These are phyloP conservation scores for Drosophila parthenogenetica DNA, from an alignment of 2,888 invertebrate species.

Conservation along the genomic window DNA sequence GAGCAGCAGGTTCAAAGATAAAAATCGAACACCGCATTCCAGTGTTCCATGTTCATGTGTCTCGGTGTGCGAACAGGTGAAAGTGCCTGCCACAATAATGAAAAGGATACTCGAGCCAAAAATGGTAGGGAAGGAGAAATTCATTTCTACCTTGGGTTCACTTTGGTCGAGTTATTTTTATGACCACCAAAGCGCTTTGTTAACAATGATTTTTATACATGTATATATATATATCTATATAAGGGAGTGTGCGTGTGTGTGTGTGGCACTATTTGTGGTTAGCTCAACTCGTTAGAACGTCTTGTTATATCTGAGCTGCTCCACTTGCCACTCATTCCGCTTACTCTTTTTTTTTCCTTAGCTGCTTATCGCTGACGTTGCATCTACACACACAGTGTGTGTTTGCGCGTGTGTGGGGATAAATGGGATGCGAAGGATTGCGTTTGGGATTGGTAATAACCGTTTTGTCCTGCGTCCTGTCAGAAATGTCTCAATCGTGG, in stretches of 20 bases:
- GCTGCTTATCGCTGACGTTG: constrained; percentile 70
- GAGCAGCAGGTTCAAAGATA: constrained; percentile 81
- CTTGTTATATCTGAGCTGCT: constrained; percentile 61
- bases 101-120: constrained; percentile 46
- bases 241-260: constrained; percentile 3
- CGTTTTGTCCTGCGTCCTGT: constrained; percentile 68
- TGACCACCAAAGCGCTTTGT: constrained; percentile 76
- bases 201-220: constrained; percentile 78
- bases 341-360: constrained; percentile 7
- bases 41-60: constrained; percentile 24
- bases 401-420: constrained; percentile 14
- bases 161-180: constrained; percentile 65
- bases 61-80: constrained; percentile 67
- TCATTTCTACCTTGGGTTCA: constrained; percentile 21
- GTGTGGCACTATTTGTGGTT: constrained; percentile 68
- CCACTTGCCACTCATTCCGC: constrained; percentile 31
- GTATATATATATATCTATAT: constrained; percentile 45
- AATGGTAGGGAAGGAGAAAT: constrained; percentile 2
- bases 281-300: constrained; percentile 70
- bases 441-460: constrained; percentile 63
- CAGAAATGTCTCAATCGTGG: constrained; percentile 77
- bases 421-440: constrained; percentile 62
- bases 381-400: constrained; percentile 46
- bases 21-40: constrained; percentile 73
- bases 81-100: constrained; percentile 65